Percentiles rank a stretch among this genome's conserved stretches.
Evolutionary conservation across 1,140 invertebrate species (phyloP).

Genomic region (Drosophila sproati): DNA sequence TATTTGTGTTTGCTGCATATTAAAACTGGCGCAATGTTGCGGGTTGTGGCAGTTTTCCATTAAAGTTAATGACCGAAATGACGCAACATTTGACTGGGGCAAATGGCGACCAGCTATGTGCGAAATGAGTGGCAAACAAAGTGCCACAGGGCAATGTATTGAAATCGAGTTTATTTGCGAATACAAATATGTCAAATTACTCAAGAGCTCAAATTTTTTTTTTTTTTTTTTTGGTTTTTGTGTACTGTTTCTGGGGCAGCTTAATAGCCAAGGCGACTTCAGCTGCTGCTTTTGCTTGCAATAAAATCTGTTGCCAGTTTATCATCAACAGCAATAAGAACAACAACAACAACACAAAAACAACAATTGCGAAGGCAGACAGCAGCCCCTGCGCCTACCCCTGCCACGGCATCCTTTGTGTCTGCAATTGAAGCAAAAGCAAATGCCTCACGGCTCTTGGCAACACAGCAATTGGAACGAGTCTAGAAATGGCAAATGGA

Average conservation of each 20-base stretch:
- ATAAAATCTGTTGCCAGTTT: slow-evolving; percentile 48
- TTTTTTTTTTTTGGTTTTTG: slow-evolving; percentile 2
- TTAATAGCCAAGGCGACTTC: slow-evolving; percentile 43
- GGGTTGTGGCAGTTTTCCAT: slow-evolving; percentile 8
- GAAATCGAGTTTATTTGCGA: slow-evolving; percentile 7
- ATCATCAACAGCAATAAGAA: slow-evolving; percentile 28
- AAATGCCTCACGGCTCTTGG: slow-evolving; percentile 42
- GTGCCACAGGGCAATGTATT: slow-evolving; percentile 11
- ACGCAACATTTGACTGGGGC: background rate
- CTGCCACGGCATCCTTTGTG: slow-evolving; percentile 1
- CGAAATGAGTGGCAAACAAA: slow-evolving; percentile 30
- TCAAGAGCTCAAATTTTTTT: background rate
- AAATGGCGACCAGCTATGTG: slow-evolving; percentile 35
- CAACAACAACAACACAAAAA: slow-evolving; percentile 1
- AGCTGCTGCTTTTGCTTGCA: slow-evolving; percentile 10
- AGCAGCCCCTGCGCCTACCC: background rate
- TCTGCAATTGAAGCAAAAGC: slow-evolving; percentile 50
- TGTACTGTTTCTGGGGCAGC: slow-evolving; percentile 7
- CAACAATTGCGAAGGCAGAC: slow-evolving; percentile 13
- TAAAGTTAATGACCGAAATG: slow-evolving; percentile 39
- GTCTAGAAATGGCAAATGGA: slow-evolving; percentile 31
- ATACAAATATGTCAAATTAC: slow-evolving; percentile 35
- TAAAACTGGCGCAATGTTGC: slow-evolving; percentile 21
- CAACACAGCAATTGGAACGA: slow-evolving; percentile 32
- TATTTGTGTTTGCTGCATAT: slow-evolving; percentile 20